Conservation (phyloP, 2,888 invertebrate species). For the Eupithecia dodoneata region DNA sequence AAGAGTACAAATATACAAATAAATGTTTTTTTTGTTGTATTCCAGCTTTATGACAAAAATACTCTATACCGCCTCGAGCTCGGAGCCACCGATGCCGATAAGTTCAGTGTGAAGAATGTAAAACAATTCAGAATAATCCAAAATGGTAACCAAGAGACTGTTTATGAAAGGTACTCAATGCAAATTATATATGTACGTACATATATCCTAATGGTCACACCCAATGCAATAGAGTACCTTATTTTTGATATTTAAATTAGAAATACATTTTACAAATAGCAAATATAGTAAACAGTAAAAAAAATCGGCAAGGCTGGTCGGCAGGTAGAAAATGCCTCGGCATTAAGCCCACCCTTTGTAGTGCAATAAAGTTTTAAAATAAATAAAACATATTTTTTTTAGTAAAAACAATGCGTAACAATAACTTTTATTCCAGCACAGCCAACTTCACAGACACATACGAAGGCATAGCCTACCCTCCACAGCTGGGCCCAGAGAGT, state of each 20-base stretch:
- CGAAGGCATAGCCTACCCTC: conserved; percentile 89
- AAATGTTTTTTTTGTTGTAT: conserved; percentile 10
- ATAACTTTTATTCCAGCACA: conserved; percentile 38
- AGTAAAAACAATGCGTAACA: neutral
- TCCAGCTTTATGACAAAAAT: conserved; percentile 47
- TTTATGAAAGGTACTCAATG: conserved; percentile 47
- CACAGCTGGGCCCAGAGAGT: conserved; percentile 79
- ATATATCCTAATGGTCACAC: too few species aligned
- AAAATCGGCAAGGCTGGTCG: too few species aligned
- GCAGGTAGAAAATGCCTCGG: too few species aligned
- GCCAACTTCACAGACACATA: conserved; percentile 85
- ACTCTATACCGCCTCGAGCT: conserved; percentile 47
- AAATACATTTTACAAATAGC: neutral
- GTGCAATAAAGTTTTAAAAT: too few species aligned
- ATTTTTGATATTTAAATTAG: too few species aligned
- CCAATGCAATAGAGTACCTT: too few species aligned
- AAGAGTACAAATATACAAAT: neutral
- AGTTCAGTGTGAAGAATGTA: conserved; percentile 54
- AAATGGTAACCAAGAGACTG: conserved; percentile 26
- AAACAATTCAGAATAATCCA: conserved; percentile 44
- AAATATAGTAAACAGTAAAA: neutral
- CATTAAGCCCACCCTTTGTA: too few species aligned
- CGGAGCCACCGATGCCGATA: conserved; percentile 45
- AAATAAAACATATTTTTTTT: neutral
- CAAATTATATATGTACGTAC: too few species aligned